Evolutionary conservation across 2,888 invertebrate genomes (phyloP), one percentile per base, ranked within the genome.

Genomic region (Tenthredo livida): DNA sequence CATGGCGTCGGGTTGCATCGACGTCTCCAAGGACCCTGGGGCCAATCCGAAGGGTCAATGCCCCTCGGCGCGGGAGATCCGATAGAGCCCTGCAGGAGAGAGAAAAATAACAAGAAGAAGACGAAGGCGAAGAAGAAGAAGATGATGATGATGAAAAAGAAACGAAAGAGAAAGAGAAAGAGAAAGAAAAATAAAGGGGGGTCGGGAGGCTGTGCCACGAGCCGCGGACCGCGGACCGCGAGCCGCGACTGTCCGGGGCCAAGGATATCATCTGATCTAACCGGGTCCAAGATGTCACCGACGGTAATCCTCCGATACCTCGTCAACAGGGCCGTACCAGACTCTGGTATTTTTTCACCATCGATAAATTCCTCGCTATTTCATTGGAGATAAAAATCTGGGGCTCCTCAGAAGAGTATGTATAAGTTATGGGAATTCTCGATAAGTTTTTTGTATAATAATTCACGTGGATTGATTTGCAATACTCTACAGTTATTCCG

Each of bases 211-310:
- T 33, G 77, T 50, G 77, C 77, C 77, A 54, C 77, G 77, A 77
- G 78, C 78, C 78, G 29, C 61, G 78, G 25, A 54, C 40, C 65
- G 40, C 40, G 82, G 40, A 54, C 40, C 65, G 40, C 40, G 82
- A 25, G 78, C 58, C 78, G 58, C 78, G 78, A 78, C 78, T 21
- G 15, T 58, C 61, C 40, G 83, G 78, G 67, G 43, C 83, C 83
- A 83, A 65, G 67, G 83, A 83, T 83, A 83, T 83, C 83, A 87
- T 88, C 89, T 88, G 90, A 90, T 89, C 89, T 88, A 88, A 88
- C 90, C 89, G 89, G 88, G 90, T 90, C 89, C 90, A 89, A 87
- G 89, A 91, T 90, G 91, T 92, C 91, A 91, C 90, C 91, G 89
- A 89, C 91, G 91, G 92, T 91, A 91, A 92, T 92, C 89, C 90